A percentile compares a stretch with the other conserved stretches of the same genome.
Evolutionary conservation across 2,113 vertebrate species (phyloP).

Genomic region (Tyrannus savana): DNA sequence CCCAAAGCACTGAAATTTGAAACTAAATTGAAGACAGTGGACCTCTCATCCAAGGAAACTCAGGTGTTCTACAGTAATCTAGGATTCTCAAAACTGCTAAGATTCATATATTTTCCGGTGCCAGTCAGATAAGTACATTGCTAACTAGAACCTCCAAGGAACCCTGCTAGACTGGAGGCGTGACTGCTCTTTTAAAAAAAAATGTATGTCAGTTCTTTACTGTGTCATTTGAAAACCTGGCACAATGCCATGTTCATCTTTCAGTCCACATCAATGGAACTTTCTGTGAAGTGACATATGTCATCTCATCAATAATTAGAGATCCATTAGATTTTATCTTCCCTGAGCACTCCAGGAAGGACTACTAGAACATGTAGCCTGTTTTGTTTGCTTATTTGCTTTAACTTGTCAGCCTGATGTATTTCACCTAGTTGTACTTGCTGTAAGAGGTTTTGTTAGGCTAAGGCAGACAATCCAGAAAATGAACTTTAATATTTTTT

Average conservation of each 20-base stretch:
- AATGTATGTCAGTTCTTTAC: neutral
- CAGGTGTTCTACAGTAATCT: neutral
- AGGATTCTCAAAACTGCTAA: neutral
- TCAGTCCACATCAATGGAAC: neutral
- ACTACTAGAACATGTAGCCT: neutral
- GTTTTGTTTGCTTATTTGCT: neutral
- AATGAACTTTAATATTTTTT: neutral
- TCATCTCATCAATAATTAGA: neutral
- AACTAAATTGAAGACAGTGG: neutral
- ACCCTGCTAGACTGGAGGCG: neutral
- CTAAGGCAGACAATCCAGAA: neutral
- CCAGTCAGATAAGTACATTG: neutral
- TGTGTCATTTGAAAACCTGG: neutral
- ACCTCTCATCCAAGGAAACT: neutral
- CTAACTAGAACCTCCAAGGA: neutral
- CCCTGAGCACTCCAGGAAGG: neutral
- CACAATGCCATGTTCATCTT: neutral
- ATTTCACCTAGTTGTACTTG: neutral
- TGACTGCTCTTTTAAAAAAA: neutral
- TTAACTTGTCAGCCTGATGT: neutral
- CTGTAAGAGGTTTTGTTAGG: neutral
- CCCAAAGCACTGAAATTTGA: neutral
- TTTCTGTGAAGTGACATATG: neutral
- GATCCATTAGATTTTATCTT: neutral
- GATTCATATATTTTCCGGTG: neutral